phyloP scores from a whole-genome alignment of 2,888 invertebrate species.

The Scaptomyza flava region DNA sequence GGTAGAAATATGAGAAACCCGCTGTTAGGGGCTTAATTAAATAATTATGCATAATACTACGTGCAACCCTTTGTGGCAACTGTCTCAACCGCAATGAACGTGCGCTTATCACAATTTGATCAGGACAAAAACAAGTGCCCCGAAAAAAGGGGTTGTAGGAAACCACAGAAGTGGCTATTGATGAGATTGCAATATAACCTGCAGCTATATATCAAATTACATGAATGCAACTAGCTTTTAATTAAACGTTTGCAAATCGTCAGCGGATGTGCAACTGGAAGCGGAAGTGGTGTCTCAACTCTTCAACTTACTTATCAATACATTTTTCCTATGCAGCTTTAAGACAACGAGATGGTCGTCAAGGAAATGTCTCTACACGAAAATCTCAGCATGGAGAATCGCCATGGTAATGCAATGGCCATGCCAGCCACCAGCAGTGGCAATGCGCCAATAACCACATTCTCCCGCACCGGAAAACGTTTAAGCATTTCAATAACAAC shows the following conservation, averaged over 20 bases:
- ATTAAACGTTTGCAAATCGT: conserved; percentile 31
- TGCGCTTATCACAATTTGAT: conserved; percentile 17
- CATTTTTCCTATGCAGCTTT: conserved; percentile 33
- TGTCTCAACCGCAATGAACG: conserved; percentile 8
- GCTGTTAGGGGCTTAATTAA: conserved; percentile 29
- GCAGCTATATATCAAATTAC: conserved; percentile 66
- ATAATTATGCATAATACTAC: conserved; percentile 22
- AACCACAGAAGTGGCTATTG: conserved; percentile 66
- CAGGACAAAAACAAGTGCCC: background rate
- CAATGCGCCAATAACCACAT: conserved; percentile 43
- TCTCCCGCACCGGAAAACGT: conserved; percentile 83
- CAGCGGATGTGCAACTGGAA: conserved; percentile 48
- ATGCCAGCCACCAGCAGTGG: conserved; percentile 22
- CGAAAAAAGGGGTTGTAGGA: conserved; percentile 29
- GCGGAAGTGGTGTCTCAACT: conserved; percentile 47
- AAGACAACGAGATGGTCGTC: conserved; percentile 66
- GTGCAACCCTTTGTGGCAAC: conserved; percentile 33
- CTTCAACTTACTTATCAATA: conserved; percentile 26
- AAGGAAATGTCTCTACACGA: conserved; percentile 82
- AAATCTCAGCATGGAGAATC: conserved; percentile 72
- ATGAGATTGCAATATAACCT: conserved; percentile 62
- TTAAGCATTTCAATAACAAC: conserved; percentile 88
- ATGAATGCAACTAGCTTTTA: conserved; percentile 20
- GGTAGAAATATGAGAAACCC: conserved; percentile 27
- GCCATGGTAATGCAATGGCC: conserved; percentile 39